These are phyloP conservation scores for Dendrocincla tyrannina DNA, from an alignment of 2,797 vertebrate genomes.

Conservation along the genomic window DNA sequence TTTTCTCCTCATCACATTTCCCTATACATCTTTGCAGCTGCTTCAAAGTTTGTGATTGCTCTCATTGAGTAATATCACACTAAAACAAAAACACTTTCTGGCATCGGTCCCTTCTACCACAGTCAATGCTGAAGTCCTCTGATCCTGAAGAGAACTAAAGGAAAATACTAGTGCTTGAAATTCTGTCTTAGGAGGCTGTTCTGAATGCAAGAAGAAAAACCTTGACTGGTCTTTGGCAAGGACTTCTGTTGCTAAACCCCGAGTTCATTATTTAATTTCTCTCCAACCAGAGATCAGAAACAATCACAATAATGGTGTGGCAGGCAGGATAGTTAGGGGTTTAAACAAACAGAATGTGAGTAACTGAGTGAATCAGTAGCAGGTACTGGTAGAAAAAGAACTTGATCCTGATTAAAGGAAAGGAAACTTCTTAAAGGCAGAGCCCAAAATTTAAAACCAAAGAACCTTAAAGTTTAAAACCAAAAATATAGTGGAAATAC, in stretches of 20 bases:
- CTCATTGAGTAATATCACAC: not conserved
- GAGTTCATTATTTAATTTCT: not conserved
- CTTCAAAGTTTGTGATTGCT: not conserved
- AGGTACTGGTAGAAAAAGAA: not conserved
- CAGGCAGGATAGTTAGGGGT: not conserved
- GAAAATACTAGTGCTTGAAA: not conserved
- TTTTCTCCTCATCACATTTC: not conserved
- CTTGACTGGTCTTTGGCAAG: not conserved
- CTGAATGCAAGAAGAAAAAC: not conserved
- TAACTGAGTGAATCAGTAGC: not conserved
- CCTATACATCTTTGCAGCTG: not conserved
- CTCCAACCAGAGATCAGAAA: not conserved
- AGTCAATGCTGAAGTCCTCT: not conserved
- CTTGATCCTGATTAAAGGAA: not conserved
- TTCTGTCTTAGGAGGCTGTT: not conserved
- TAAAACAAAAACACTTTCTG: not conserved
- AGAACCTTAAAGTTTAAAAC: not conserved
- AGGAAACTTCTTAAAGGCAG: not conserved
- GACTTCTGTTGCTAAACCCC: not conserved
- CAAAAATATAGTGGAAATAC: not conserved
- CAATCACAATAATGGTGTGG: not conserved
- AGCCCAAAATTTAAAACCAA: not conserved
- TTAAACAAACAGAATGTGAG: not conserved
- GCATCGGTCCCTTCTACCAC: not conserved
- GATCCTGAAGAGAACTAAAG: not conserved